A percentile compares a stretch with the other conserved stretches of the same genome.
These are phyloP conservation scores for Chloropsis cyanopogon DNA, from an alignment of 2,113 vertebrate genomes.

Conservation along the genomic window DNA sequence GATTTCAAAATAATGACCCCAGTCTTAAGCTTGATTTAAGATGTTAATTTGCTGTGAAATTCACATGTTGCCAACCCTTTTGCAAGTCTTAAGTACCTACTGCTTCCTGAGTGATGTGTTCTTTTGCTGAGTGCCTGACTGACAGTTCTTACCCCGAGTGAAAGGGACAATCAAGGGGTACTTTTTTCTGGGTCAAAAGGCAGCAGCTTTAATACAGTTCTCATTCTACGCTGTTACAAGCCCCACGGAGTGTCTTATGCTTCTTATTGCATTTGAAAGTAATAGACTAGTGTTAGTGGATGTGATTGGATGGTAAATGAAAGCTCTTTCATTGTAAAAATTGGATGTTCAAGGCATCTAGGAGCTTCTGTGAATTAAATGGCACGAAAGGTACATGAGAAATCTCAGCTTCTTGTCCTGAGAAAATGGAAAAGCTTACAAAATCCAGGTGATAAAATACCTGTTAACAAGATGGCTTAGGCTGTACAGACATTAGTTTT, in stretches of 20 bases:
- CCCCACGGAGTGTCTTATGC: not conserved
- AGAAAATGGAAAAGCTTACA: not conserved
- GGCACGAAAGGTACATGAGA: not conserved
- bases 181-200: constrained; percentile 27
- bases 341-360: constrained; percentile 1
- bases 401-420: not conserved
- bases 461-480: not conserved
- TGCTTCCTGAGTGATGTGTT: not conserved
- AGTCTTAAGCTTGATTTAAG: not conserved
- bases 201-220: constrained; percentile 1
- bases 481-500: not conserved
- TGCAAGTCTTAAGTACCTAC: not conserved
- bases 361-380: not conserved
- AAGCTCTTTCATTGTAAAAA: constrained; percentile 26
- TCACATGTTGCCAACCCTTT: not conserved
- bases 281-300: not conserved
- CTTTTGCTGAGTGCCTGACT: not conserved
- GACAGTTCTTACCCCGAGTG: not conserved
- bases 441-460: not conserved
- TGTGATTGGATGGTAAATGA: constrained; percentile 17
- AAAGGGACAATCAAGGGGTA: constrained; percentile 13
- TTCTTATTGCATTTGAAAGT: not conserved
- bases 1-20: not conserved
- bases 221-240: constrained; percentile 15
- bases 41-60: not conserved